phyloP scores from a whole-genome alignment of 2,113 vertebrate genomes.

The Nyctereutes procyonoides region DNA sequence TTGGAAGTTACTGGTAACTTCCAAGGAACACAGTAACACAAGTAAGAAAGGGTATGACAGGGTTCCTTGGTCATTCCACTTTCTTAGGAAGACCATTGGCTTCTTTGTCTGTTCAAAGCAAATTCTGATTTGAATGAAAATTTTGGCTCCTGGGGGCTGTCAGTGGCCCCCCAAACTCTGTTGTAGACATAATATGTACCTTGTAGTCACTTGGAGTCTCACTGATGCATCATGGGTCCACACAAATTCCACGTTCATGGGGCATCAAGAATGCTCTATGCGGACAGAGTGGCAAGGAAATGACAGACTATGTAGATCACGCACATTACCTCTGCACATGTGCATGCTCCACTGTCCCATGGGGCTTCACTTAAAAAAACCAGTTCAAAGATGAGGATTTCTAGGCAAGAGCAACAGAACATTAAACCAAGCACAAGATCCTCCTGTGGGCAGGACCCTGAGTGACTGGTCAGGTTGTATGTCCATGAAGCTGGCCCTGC shows the following conservation, averaged over 20 bases:
- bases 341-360: neutral
- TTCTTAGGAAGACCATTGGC: neutral
- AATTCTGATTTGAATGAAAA: conserved; percentile 1
- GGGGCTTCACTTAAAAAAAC: neutral
- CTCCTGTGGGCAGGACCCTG: neutral
- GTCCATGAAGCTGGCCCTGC: neutral
- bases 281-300: neutral
- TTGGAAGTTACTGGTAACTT: neutral
- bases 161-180: neutral
- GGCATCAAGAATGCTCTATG: neutral
- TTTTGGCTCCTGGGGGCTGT: neutral
- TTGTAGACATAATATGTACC: no score
- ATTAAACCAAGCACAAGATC: neutral
- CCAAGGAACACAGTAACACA: neutral
- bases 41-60: neutral
- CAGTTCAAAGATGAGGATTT: neutral
- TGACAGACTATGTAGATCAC: fast-evolving
- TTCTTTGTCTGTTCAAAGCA: neutral
- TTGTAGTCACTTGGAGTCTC: neutral
- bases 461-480: neutral
- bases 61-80: neutral
- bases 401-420: neutral
- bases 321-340: fast-evolving
- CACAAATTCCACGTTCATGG: neutral
- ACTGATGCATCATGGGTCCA: neutral